Evolutionary conservation across 2,113 vertebrate genomes (phyloP), one percentile per base, ranked within the genome.

Genomic region (Ptilorrhoa leucosticta): DNA sequence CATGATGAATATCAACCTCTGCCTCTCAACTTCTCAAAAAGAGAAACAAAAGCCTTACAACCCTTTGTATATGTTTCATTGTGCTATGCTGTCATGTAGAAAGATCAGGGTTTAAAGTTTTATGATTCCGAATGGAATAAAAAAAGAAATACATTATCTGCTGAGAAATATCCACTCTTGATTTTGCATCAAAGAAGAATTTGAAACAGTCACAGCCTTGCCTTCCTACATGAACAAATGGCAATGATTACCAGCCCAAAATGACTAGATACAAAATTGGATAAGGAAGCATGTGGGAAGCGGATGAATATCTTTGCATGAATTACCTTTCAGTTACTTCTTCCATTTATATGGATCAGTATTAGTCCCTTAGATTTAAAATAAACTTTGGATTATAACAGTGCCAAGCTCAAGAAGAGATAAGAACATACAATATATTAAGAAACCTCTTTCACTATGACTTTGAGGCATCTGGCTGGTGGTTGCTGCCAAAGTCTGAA

Each of bases 401-500:
- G 26, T 85, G 89, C 95, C 91, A 97, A 96, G 70, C 89, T 93
- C 85, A 69, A 90, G 72, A 2, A 79, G 65, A 97, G 93, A 94
- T 96, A 96, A 96, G 94, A 94, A 93, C 4, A 2, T 14, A 94
- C 56, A 87, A 64, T 66, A 75, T 87, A 93, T 75, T 94, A 96
- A 69, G 83, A 96, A 97, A 96, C n/a, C 75, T 93, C 78, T 94
- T 87, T 81, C 89, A 54, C 90, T 82, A 17, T 95, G 92, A 96
- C 96, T 96, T 83, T 93, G 75, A 96, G 95, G 96, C 93, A 97
- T 97, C 96, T 97, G 93, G 87, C 96, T 95, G 89, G 82, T 96
- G 87, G 93, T 90, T 83, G 44, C 89, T 96, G 96, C 95, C 92
- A 92, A 94, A 90, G 87, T 95, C 86, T 65, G 82, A 78, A 33